Evolutionary conservation across 2,113 vertebrate genomes (phyloP), one percentile per base, ranked within the genome.

Genomic region (Rhabdomys dilectus): DNA sequence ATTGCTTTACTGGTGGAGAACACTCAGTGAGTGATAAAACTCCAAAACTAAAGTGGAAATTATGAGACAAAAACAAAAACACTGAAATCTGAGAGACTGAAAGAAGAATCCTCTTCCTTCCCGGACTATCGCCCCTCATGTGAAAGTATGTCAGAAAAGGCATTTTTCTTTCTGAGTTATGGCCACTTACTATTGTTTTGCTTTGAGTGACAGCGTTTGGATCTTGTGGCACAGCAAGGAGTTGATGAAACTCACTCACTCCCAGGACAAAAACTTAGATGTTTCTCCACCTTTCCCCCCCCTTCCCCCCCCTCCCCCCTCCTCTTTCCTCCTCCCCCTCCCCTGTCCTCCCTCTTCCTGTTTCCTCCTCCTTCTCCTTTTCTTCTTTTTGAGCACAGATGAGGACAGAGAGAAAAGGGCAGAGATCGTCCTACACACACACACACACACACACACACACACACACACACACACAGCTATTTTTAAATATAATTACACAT

Each of bases 401-500:
- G 16, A 95, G 76, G 58, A 68, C 45, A 68, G 36, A 80, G 91
- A 91, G 42, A 92, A 91, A 56, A 68, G n/a, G 45, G 19, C 58
- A 91, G 62, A 91, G 6, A 81, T 53, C 2, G 1, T 76, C 1
- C 53, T 64, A 3, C 9, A 64, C 6, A 93, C 81, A 68, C 31
- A 68, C 31, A 68, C 21, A 22, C 53, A 26, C 68, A 88, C 45
- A 45, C 45, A 45, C 45, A 3, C 9, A 64, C 6, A 93, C 81
- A 68, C 31, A 68, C 31, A 68, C 21, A 22, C 53, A 26, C 68
- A 88, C 45, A 45, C 45, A 45, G n/a, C n/a, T 73, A 51, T 73
- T 92, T 91, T 66, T 73, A 56, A 78, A 62, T 48, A 68, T 89
- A 92, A 90, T 91, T 70, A 82, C 58, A 68, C 24, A 21, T 96